These are phyloP conservation scores for Tolypeutes matacus DNA, from an alignment of 2,797 vertebrate species.

Conservation along the genomic window DNA sequence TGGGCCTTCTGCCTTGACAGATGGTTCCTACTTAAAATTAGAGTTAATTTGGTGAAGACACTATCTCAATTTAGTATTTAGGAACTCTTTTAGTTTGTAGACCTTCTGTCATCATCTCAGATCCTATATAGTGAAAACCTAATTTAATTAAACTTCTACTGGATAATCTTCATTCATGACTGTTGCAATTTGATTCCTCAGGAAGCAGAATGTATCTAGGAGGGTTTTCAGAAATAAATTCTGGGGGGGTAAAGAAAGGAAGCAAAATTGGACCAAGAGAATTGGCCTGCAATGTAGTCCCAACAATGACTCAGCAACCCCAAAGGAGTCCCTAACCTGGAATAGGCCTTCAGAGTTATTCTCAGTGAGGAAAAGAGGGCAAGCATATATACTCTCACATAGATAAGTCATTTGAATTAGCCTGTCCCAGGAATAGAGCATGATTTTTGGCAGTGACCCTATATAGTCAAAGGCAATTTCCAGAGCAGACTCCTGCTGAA, in stretches of 20 bases:
- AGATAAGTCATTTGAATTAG: not conserved
- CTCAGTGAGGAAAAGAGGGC: not conserved
- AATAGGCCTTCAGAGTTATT: not conserved
- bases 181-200: not conserved
- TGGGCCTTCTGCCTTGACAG: not conserved
- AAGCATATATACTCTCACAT: not conserved
- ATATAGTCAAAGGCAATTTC: not conserved
- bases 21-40: not conserved
- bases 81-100: not conserved
- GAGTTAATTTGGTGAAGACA: not conserved
- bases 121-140: not conserved
- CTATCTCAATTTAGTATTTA: not conserved
- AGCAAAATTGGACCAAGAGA: not conserved
- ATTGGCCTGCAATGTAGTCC: not conserved
- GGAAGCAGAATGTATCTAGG: not conserved
- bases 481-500: not conserved
- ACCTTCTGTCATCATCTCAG: not conserved
- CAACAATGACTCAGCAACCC: fast-evolving
- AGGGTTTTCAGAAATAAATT: not conserved
- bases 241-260: not conserved
- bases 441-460: not conserved
- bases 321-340: no score
- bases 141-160: not conserved
- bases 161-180: not conserved
- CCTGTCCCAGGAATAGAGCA: not conserved